Evolutionary conservation across 2,113 vertebrate genomes (phyloP), one percentile per base, ranked within the genome.

Genomic region (Pheucticus melanocephalus): DNA sequence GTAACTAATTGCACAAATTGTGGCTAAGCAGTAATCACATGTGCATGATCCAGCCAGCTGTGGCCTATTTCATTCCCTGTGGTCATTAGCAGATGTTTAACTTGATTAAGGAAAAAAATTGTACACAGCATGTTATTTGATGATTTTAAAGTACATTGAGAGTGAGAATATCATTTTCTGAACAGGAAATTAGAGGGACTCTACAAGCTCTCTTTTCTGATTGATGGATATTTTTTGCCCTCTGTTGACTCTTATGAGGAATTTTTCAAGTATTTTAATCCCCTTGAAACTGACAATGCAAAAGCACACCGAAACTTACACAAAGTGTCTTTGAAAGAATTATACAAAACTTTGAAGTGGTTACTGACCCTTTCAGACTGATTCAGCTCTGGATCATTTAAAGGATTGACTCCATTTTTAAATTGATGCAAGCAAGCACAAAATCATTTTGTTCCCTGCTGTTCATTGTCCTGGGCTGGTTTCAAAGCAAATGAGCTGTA

Each of bases 41-140:
- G 88, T 92, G 89, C 86, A 63, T 12, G n/a, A 70, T 65, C 50
- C 25, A 86, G 82, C 88, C 95, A 92, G 68, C 90, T 93, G 91
- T 79, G 50, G 51, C 80, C 75, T 82, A 7, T 90, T 91, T 75
- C 59, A 45, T 77, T 89, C 61, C 42, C 86, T 8, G 30, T 80
- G 92, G 78, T 86, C 66, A 60, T 82, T 79, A 68, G 86, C 79
- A 94, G 63, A 15, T 25, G 7, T 82, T 96, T 71, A 72, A 68
- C 70, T 92, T 37, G 17, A 77, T 88, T 82, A 57, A 92, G 80
- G 33, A 12, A 78, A 61, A 87, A 94, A 53, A 35, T 15, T 42
- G 40, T 48, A 30, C 51, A 56, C 25, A 42, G 11, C 10, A 6
- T 44, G n/a, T 92, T 92, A 48, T 90, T 91, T 92, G 79, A 44